Evolutionary conservation across 1,140 invertebrate genomes (phyloP).

Genomic region (Stenopsyche tienmushanensis): DNA sequence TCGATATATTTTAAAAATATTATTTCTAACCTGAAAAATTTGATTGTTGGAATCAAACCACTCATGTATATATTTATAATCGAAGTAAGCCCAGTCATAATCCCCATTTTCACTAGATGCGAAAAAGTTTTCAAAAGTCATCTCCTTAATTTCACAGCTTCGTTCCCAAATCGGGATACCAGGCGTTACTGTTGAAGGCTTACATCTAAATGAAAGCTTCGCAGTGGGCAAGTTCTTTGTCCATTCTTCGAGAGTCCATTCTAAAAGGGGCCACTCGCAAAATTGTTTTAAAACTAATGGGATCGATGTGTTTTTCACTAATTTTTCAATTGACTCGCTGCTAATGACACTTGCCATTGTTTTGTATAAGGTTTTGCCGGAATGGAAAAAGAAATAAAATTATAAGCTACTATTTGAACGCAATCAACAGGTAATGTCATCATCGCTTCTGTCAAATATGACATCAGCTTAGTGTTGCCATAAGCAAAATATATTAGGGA

Average conservation of each 20-base stretch:
- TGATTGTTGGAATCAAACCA: slow-evolving; percentile 64
- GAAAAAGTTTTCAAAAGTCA: slow-evolving; percentile 67
- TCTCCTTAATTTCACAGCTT: slow-evolving; percentile 56
- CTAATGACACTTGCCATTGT: too few relatives aligned
- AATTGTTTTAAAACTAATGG: slow-evolving; percentile 36
- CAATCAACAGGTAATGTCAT: too few relatives aligned
- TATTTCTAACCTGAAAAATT: slow-evolving; percentile 57
- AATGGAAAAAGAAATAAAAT: too few relatives aligned
- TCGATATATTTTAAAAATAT: slow-evolving; percentile 11
- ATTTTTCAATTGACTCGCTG: too few relatives aligned
- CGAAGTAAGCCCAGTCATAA: slow-evolving; percentile 75
- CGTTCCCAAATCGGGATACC: slow-evolving; percentile 77
- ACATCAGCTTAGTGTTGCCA: too few relatives aligned
- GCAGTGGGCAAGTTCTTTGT: slow-evolving; percentile 50
- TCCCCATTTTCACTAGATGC: slow-evolving; percentile 46
- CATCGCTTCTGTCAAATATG: too few relatives aligned
- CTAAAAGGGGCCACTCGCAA: slow-evolving; percentile 46
- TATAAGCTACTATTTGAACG: too few relatives aligned
- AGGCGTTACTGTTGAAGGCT: slow-evolving; percentile 47
- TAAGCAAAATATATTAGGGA: too few relatives aligned
- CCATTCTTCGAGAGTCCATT: slow-evolving; percentile 56
- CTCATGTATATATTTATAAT: slow-evolving; percentile 80
- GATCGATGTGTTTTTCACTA: too few relatives aligned
- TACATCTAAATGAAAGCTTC: slow-evolving; percentile 51
- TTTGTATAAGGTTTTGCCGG: too few relatives aligned